These are phyloP conservation scores for Musca vetustissima DNA, from an alignment of 1,140 invertebrate genomes.

Conservation along the genomic window DNA sequence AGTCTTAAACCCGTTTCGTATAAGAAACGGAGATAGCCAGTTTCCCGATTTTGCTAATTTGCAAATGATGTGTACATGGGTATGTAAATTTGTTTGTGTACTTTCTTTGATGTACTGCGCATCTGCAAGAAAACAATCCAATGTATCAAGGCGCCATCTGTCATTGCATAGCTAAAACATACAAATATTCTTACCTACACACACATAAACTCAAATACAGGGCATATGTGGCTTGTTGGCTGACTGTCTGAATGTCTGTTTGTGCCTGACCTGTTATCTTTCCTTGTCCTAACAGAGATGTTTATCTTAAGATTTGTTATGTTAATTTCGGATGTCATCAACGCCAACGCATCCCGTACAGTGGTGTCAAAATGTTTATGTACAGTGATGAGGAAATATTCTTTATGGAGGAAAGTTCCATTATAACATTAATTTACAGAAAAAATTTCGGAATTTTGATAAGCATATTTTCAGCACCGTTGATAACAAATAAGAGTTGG, in stretches of 20 bases:
- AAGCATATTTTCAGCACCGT: too few species aligned
- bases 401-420: too few species aligned
- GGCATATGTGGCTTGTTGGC: too few species aligned
- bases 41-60: not conserved
- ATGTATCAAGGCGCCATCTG: not conserved
- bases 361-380: too few species aligned
- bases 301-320: not conserved
- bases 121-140: not conserved
- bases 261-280: not conserved
- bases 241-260: too few species aligned
- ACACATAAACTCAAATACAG: not conserved
- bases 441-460: too few species aligned
- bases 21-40: not conserved
- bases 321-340: too few species aligned
- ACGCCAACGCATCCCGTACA: too few species aligned
- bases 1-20: not conserved
- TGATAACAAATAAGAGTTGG: too few species aligned
- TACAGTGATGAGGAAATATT: too few species aligned
- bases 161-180: not conserved
- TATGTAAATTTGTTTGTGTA: not conserved
- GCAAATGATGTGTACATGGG: not conserved
- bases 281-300: constrained; percentile 8
- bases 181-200: not conserved
- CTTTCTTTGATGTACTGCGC: constrained; percentile 4
- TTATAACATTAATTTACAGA: too few species aligned